A percentile compares a stretch with the other conserved stretches of the same genome.
These are phyloP conservation scores for Urocynchramus pylzowi DNA, from an alignment of 2,113 vertebrate genomes.

Conservation along the genomic window DNA sequence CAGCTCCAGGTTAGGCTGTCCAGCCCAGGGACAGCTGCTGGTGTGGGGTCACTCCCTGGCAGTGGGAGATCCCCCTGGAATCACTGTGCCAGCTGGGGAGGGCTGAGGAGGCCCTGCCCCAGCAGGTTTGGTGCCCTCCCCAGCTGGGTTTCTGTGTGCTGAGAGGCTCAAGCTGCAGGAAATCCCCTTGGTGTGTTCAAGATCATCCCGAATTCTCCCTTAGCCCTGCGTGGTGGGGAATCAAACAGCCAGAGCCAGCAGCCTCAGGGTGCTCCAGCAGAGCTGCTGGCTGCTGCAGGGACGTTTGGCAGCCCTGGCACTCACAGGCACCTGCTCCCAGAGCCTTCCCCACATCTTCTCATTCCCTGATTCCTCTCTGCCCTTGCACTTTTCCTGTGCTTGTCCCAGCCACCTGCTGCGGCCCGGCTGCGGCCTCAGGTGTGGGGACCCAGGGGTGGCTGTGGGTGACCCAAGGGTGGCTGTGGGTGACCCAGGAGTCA, in stretches of 20 bases:
- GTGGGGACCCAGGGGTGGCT: background rate
- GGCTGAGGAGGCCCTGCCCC: background rate
- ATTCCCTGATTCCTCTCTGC: background rate
- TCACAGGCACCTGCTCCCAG: background rate
- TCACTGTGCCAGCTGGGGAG: accelerated
- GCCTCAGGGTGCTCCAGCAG: background rate
- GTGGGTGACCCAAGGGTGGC: too few species aligned
- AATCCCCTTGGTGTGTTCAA: accelerated
- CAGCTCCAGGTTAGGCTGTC: accelerated
- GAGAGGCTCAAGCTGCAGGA: background rate
- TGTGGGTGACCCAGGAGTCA: background rate
- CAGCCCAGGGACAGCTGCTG: background rate
- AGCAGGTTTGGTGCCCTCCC: background rate
- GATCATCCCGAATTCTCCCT: background rate
- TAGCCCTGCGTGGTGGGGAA: background rate
- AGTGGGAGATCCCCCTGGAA: accelerated
- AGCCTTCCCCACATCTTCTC: background rate
- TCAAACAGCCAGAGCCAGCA: background rate
- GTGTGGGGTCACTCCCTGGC: accelerated
- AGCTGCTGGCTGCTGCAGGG: background rate
- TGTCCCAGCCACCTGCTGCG: background rate
- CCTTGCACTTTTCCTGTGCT: background rate
- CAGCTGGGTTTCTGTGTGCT: background rate
- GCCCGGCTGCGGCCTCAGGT: background rate
- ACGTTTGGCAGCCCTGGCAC: background rate